phyloP scores from a whole-genome alignment of 2,113 vertebrate genomes.

The Peromyscus polionotus region DNA sequence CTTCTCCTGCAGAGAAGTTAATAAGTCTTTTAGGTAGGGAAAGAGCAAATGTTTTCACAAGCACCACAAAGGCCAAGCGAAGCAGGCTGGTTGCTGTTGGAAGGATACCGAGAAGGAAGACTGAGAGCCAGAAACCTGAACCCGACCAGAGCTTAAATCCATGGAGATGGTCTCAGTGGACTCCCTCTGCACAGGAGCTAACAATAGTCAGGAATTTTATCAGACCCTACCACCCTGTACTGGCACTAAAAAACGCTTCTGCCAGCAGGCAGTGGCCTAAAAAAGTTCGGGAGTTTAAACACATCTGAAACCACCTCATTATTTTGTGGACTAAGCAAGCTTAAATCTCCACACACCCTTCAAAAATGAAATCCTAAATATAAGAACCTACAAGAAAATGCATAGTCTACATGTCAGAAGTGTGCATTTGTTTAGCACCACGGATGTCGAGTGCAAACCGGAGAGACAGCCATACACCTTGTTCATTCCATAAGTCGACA shows the following conservation, averaged over 20 bases:
- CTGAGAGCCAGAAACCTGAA: background rate
- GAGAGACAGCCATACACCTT: constrained; percentile 49
- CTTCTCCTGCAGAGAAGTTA: background rate
- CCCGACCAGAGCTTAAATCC: background rate
- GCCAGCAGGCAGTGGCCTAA: background rate
- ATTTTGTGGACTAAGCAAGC: constrained; percentile 12
- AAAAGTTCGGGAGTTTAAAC: constrained; percentile 66
- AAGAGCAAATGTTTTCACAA: constrained; percentile 42
- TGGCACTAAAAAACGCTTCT: background rate
- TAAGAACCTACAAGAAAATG: constrained; percentile 64
- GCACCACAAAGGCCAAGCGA: background rate
- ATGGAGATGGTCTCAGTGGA: background rate
- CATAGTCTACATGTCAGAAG: background rate
- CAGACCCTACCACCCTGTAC: background rate
- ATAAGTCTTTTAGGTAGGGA: background rate
- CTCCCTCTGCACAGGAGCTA: background rate
- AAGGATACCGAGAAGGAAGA: background rate
- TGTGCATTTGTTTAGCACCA: constrained; percentile 20
- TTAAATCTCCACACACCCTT: constrained; percentile 28
- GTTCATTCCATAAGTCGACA: constrained; percentile 26
- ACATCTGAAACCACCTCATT: constrained; percentile 51
- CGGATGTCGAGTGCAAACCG: constrained; percentile 20
- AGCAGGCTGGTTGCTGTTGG: background rate
- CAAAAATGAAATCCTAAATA: constrained; percentile 17
- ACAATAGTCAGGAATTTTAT: background rate